Base-by-base conservation (phyloP, 2,888 invertebrate species). In the Embidobia sp. region DNA sequence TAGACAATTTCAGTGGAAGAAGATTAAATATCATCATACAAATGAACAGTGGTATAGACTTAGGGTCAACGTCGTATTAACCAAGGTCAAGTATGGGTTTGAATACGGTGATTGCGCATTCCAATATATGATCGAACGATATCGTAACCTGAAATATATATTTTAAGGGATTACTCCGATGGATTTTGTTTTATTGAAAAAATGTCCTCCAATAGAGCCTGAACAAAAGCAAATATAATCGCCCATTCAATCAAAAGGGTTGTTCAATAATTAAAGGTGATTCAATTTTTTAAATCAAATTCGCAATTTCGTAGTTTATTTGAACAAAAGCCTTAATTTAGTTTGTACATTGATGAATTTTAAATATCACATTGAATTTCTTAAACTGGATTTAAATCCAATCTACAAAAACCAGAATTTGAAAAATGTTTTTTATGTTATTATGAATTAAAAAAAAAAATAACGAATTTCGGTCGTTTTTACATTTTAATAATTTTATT, bases 1-100 rank as follows among this genome's bases (percentile, higher is more conserved):
- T n/a, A n/a, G n/a, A n/a, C n/a, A n/a, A n/a, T n/a, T n/a, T n/a
- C n/a, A n/a, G n/a, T n/a, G n/a, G n/a, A n/a, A n/a, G n/a, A n/a
- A n/a, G n/a, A n/a, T n/a, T n/a, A n/a, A n/a, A n/a, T n/a, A n/a
- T n/a, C n/a, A n/a, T n/a, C n/a, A n/a, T n/a, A n/a, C n/a, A n/a
- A n/a, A n/a, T n/a, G n/a, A n/a, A n/a, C n/a, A n/a, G n/a, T n/a
- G n/a, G n/a, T n/a, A n/a, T n/a, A n/a, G n/a, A n/a, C n/a, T n/a
- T 40, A 27, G 16, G 46, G 46, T 29, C 29, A 46, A 27, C 15
- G 10, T 29, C 16, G 16, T 27, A 15, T 29, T 46, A 4, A n/a
- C 46, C 31, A 49, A 49, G 48, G 31, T 49, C 48, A 31, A 18
- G 29, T 10, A 31, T 16, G 48, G 31, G 10, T 46, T 46, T 46